These are phyloP conservation scores for Vanacampus margaritifer DNA, from an alignment of 2,113 vertebrate genomes.

Conservation along the genomic window DNA sequence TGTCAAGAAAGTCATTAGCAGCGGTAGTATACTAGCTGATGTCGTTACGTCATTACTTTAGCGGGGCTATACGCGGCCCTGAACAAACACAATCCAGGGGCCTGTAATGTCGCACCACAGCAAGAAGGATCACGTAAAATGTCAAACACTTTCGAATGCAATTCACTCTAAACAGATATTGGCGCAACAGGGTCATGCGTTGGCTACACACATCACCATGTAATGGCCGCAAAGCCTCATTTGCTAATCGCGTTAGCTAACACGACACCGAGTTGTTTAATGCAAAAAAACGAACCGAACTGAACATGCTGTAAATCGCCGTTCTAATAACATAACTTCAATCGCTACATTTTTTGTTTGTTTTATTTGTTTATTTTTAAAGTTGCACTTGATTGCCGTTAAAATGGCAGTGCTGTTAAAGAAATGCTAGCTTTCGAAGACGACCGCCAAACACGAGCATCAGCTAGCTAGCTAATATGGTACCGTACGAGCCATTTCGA, in stretches of 20 bases:
- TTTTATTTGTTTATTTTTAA: too few species aligned
- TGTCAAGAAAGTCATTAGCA: background rate
- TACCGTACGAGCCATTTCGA: background rate
- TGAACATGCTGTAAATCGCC: background rate
- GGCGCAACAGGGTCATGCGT: background rate
- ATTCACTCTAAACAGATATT: background rate
- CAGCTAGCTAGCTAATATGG: background rate
- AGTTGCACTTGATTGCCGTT: background rate
- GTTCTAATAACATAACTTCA: background rate
- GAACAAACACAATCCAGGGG: background rate
- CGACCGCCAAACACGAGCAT: constrained; percentile 12
- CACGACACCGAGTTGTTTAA: background rate
- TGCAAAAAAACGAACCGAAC: too few species aligned
- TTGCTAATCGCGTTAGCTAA: background rate
- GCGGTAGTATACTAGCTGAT: background rate
- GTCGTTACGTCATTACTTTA: background rate
- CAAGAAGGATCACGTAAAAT: background rate
- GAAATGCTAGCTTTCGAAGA: background rate
- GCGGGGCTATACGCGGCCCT: constrained; percentile 12
- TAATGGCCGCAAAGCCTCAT: constrained; percentile 10
- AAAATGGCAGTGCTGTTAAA: background rate
- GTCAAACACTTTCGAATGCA: background rate
- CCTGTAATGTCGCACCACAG: background rate
- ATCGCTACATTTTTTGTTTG: background rate
- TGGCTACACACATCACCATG: background rate